phyloP scores from a whole-genome alignment of 1,140 invertebrate genomes.

The Dolichoris vasculosae region DNA sequence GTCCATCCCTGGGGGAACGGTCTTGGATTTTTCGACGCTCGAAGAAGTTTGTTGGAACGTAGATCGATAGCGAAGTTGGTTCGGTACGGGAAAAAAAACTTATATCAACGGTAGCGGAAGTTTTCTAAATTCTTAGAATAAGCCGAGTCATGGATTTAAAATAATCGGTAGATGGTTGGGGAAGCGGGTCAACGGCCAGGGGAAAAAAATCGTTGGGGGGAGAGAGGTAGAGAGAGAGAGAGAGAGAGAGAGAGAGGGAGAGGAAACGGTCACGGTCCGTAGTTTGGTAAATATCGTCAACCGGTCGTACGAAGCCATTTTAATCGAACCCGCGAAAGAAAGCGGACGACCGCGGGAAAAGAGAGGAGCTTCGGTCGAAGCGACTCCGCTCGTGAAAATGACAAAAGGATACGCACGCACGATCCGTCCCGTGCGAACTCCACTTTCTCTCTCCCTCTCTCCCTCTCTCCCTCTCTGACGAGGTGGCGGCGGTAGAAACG shows the following conservation, averaged over 20 bases:
- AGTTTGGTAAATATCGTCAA: neutral
- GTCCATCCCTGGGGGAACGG: too few species aligned
- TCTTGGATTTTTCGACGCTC: too few species aligned
- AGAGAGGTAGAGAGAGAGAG: neutral
- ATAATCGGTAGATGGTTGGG: too few species aligned
- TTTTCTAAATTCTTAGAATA: too few species aligned
- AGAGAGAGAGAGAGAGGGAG: neutral
- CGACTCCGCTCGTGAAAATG: neutral
- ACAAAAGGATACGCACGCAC: neutral
- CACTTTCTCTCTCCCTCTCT: conserved; percentile 1
- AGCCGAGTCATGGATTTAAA: too few species aligned
- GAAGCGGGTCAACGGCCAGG: too few species aligned
- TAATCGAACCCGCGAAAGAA: neutral
- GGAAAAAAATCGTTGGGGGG: too few species aligned
- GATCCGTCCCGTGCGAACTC: neutral
- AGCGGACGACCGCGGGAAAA: neutral
- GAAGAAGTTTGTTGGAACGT: too few species aligned
- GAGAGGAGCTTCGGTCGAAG: neutral
- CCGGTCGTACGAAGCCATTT: neutral
- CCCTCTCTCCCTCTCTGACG: conserved; percentile 6
- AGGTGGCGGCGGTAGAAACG: neutral
- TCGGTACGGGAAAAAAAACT: too few species aligned
- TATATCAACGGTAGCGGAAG: too few species aligned
- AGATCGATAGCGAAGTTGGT: too few species aligned
- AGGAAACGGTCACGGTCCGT: neutral